Evolutionary conservation across 2,888 invertebrate species (phyloP), one percentile per base, ranked within the genome.

Genomic region (Eupeodes latifasciatus): DNA sequence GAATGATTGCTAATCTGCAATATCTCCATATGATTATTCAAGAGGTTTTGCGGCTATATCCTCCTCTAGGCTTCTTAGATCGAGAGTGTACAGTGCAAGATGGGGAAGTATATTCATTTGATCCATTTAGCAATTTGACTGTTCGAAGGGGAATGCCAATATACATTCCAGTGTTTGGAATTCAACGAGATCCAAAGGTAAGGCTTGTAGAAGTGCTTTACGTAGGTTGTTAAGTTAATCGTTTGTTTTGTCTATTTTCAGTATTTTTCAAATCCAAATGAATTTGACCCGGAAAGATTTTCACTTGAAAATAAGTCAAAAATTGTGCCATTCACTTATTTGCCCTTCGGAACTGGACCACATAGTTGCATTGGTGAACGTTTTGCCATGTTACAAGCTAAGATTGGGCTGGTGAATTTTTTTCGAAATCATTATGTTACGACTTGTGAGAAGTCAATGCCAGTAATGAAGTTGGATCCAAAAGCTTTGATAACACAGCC

Each of bases 1-100:
- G 94, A 19, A 88, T 93, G 27, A 90, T 95, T 12, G 91, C 92
- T 2, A 92, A 93, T 7, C 91, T 94, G 92, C 91, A 92, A 44
- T 94, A 94, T 89, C 90, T 94, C 90, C 93, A 94, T 79, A 94
- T 93, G 94, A 92, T 91, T 47, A 90, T 92, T 40, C 90, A 90
- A 64, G 94, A 94, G 86, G 92, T 92, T 6, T 89, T 94, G 36
- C 91, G 94, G 2, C 88, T 94, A 77, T 94, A 94, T 90, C 94
- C 94, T 0, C 92, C 93, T 0, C 71, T 94, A 9, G 93, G 94
- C 2, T 93, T 94, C 85, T 87, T 94, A 36, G 94, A 94, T 89
- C 91, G 94, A 12, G 91, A 92, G 49, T 94, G 93, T 75, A 92
- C 92, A 7, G 81, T 90, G 11, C 71, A 89, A 0, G 47, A 72